Percentiles rank a stretch among this genome's conserved stretches.
Evolutionary conservation across 2,888 invertebrate species (phyloP).

Genomic region (Anagyrus pseudococci): DNA sequence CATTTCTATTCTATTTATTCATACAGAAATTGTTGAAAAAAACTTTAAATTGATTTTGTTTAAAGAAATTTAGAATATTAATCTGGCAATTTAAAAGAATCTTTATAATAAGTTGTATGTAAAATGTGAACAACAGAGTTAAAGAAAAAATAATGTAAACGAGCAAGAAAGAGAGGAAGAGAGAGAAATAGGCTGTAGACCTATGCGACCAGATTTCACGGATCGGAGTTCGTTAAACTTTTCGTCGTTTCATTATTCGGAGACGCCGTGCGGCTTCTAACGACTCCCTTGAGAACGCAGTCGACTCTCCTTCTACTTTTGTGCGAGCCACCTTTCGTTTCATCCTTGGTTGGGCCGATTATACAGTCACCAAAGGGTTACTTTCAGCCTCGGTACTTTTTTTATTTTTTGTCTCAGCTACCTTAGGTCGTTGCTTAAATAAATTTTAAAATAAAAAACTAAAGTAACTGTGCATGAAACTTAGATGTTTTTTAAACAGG

Average conservation of each 20-base stretch:
- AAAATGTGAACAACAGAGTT: background rate
- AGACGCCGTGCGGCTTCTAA: slow-evolving; percentile 45
- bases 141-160: background rate
- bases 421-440: too few relatives aligned
- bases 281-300: slow-evolving; percentile 49
- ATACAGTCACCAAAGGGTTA: slow-evolving; percentile 49
- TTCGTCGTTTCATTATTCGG: slow-evolving; percentile 56
- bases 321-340: background rate
- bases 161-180: too few relatives aligned
- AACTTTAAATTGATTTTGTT: too few relatives aligned
- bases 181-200: background rate
- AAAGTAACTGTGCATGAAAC: too few relatives aligned
- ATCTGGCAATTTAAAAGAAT: too few relatives aligned
- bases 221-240: slow-evolving; percentile 56
- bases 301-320: slow-evolving; percentile 26
- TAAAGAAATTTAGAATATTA: too few relatives aligned
- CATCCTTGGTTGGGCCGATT: slow-evolving; percentile 41
- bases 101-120: too few relatives aligned
- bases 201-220: slow-evolving; percentile 27
- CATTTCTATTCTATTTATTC: too few relatives aligned
- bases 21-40: too few relatives aligned
- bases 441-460: too few relatives aligned
- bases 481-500: too few relatives aligned
- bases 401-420: slow-evolving; percentile 18
- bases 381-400: background rate